Percentiles rank a stretch among this genome's conserved stretches.
These are phyloP conservation scores for Sesamia nonagrioides DNA, from an alignment of 1,140 invertebrate species.

Conservation along the genomic window DNA sequence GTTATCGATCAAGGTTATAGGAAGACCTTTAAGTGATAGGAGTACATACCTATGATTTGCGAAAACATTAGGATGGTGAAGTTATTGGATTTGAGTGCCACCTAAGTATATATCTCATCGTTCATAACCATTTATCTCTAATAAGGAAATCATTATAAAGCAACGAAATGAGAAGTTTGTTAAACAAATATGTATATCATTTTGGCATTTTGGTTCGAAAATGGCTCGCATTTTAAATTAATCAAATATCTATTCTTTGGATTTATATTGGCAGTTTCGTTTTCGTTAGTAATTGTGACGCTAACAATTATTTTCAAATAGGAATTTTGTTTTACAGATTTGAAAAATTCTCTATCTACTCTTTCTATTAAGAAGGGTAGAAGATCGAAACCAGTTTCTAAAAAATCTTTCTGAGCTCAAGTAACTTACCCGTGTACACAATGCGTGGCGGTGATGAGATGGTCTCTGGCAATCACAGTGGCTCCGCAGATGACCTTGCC, in stretches of 20 bases:
- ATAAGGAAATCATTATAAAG: not conserved
- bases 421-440: conserved; percentile 82
- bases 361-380: too few species aligned
- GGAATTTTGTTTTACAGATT: too few species aligned
- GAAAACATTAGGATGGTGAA: not conserved
- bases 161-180: not conserved
- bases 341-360: too few species aligned
- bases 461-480: conserved; percentile 80
- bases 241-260: too few species aligned
- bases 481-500: conserved; percentile 82
- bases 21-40: conserved; percentile 22
- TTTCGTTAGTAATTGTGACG: too few species aligned
- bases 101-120: too few species aligned
- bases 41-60: conserved; percentile 16
- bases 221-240: too few species aligned
- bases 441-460: conserved; percentile 85
- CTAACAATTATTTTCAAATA: too few species aligned
- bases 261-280: too few species aligned
- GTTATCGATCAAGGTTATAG: conserved; percentile 37
- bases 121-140: not conserved
- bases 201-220: too few species aligned
- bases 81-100: not conserved
- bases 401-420: not conserved
- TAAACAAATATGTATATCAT: too few species aligned
- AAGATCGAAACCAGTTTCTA: too few species aligned